Conservation (phyloP, 2,888 invertebrate species). For the Argynnis bischoffii region DNA sequence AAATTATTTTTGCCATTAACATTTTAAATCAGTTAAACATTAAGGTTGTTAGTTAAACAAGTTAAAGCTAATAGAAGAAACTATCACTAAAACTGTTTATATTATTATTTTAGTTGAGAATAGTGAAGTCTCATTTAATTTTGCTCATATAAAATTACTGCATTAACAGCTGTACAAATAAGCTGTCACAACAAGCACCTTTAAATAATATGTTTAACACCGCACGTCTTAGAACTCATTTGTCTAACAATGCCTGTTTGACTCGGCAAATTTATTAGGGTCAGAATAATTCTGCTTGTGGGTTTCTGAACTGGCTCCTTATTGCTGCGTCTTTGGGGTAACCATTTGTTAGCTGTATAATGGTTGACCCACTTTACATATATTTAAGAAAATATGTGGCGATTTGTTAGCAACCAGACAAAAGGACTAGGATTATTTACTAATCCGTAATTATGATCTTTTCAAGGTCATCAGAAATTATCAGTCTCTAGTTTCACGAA, state of each 20-base stretch:
- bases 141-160: slow-evolving; percentile 16
- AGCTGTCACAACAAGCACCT: slow-evolving; percentile 42
- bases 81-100: too few species aligned
- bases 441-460: slow-evolving; percentile 1
- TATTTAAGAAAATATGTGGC: slow-evolving; percentile 54
- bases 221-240: slow-evolving; percentile 61
- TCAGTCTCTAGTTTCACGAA: slow-evolving; percentile 54
- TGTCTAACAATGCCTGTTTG: slow-evolving; percentile 76
- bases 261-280: slow-evolving; percentile 80
- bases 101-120: too few species aligned
- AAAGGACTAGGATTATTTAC: neutral
- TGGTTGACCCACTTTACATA: slow-evolving; percentile 77
- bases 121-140: too few species aligned
- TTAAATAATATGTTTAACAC: slow-evolving; percentile 46
- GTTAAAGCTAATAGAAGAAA: too few species aligned
- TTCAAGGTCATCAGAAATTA: slow-evolving; percentile 30
- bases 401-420: slow-evolving; percentile 56
- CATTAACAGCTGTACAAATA: slow-evolving; percentile 41
- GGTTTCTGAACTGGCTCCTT: slow-evolving; percentile 74
- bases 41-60: too few species aligned
- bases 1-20: too few species aligned
- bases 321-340: slow-evolving; percentile 73
- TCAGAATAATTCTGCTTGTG: slow-evolving; percentile 79
- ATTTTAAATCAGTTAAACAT: too few species aligned
- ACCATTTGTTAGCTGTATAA: slow-evolving; percentile 79